Evolutionary conservation across 2,113 vertebrate species (phyloP).

Genomic region (Heliornis fulica): DNA sequence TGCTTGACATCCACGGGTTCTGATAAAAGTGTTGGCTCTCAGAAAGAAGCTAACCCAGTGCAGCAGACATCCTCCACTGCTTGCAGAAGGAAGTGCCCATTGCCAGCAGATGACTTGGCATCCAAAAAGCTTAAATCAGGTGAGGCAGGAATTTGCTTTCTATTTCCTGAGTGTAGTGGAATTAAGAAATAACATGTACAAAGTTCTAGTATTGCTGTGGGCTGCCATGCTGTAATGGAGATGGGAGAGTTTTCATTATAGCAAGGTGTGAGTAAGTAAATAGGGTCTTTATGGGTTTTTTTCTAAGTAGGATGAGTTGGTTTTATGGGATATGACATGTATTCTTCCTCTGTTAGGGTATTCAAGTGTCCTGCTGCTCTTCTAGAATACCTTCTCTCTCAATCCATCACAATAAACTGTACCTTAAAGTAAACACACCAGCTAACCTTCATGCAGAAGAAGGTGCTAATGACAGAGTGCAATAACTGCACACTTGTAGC

Average conservation of each 20-base stretch:
- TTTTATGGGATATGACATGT: background rate
- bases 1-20: background rate
- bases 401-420: background rate
- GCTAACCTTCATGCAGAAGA: background rate
- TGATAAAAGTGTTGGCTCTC: background rate
- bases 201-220: background rate
- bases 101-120: background rate
- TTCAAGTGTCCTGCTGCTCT: background rate
- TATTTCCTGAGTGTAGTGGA: background rate
- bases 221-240: background rate
- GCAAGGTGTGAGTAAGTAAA: background rate
- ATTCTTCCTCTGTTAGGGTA: background rate
- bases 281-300: background rate
- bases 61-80: background rate
- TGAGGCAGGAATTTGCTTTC: constrained; percentile 2
- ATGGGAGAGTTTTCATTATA: no score
- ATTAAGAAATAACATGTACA: rapidly evolving
- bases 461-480: no score
- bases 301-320: background rate
- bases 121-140: constrained; percentile 47
- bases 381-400: background rate
- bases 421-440: background rate
- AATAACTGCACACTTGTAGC: no score
- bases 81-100: background rate
- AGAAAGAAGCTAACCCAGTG: background rate